These are phyloP conservation scores for Nothoprocta pentlandii DNA, from an alignment of 2,113 vertebrate species.

Conservation along the genomic window DNA sequence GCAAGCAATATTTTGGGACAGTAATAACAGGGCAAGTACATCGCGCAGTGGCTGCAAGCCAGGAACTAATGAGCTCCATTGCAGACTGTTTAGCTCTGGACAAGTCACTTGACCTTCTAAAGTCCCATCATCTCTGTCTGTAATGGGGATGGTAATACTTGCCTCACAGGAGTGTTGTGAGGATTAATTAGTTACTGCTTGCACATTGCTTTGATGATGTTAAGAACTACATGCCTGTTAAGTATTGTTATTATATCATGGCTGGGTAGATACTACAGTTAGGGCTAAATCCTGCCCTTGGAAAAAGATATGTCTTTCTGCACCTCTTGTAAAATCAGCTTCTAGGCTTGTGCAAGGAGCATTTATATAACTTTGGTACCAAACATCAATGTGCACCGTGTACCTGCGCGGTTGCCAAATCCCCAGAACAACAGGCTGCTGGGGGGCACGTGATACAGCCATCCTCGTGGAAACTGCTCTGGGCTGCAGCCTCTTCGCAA, in stretches of 20 bases:
- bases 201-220: constrained; percentile 64
- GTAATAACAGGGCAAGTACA: neutral
- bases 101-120: constrained; percentile 45
- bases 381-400: constrained; percentile 1
- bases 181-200: constrained; percentile 63
- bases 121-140: constrained; percentile 20
- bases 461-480: neutral
- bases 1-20: too few species aligned
- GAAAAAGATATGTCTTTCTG: constrained; percentile 36
- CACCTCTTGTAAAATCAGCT: constrained; percentile 39
- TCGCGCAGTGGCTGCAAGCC: constrained; percentile 14
- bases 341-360: constrained; percentile 18
- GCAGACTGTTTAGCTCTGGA: constrained; percentile 32
- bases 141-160: constrained; percentile 51
- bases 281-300: constrained; percentile 36
- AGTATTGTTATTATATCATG: constrained; percentile 58
- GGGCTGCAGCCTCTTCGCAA: neutral
- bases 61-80: constrained; percentile 24
- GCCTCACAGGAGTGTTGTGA: constrained; percentile 66
- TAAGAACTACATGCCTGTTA: constrained; percentile 60
- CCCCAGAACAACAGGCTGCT: neutral
- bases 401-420: constrained; percentile 22
- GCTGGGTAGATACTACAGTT: constrained; percentile 37
- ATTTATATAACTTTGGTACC: constrained; percentile 32
- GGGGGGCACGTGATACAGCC: neutral